These are phyloP conservation scores for Ptychodera flava DNA, from an alignment of 35 echinoderm and acorn worm genomes.

Conservation along the genomic window DNA sequence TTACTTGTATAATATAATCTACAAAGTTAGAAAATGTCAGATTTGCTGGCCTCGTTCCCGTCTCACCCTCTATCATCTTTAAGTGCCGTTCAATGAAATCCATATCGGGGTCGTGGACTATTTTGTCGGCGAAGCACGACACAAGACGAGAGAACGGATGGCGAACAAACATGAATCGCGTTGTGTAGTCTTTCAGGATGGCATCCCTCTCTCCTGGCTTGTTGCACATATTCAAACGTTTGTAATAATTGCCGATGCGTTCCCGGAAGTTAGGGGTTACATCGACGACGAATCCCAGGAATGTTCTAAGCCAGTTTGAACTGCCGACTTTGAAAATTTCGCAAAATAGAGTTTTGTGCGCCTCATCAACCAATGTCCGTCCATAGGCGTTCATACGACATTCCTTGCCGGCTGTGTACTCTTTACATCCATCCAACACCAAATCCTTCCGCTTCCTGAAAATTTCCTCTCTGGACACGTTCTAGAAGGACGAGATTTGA, in stretches of 20 bases:
- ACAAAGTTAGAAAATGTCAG: neutral
- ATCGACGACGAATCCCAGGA: neutral
- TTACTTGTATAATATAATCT: neutral
- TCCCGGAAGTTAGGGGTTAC: neutral
- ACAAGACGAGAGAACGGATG: neutral
- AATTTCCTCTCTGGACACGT: too few species aligned
- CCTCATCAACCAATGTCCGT: neutral
- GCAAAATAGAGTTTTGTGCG: neutral
- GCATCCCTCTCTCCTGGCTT: neutral
- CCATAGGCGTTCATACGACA: neutral
- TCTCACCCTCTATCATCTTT: neutral
- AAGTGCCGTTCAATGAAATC: neutral
- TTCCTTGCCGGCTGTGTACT: too few species aligned
- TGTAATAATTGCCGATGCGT: neutral
- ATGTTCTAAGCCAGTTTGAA: neutral
- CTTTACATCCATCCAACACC: too few species aligned
- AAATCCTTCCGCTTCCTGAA: too few species aligned
- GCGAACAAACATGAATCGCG: neutral
- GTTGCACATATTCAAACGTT: neutral
- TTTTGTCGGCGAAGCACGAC: neutral
- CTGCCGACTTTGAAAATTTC: neutral
- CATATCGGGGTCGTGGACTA: neutral
- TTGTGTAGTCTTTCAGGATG: neutral
- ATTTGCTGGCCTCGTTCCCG: neutral
- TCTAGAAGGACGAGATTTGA: too few species aligned